Percentiles rank a stretch among this genome's conserved stretches.
Conservation (phyloP, 2,888 invertebrate genomes). For the Choristoneura rosaceana region DNA sequence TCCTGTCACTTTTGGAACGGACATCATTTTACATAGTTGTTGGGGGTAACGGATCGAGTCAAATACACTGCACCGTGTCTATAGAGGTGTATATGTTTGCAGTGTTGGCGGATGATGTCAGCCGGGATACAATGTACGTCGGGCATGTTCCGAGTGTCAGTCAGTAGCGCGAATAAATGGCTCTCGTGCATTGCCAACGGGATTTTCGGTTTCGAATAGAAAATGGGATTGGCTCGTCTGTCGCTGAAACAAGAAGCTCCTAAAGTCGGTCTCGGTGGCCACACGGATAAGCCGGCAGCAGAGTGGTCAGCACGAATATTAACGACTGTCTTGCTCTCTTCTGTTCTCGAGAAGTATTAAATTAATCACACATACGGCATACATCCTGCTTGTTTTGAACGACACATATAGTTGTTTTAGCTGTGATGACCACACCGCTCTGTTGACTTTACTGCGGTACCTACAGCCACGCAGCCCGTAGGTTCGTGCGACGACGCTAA, state of each 20-base stretch:
- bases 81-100: constrained; percentile 48
- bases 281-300: constrained; percentile 18
- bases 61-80: constrained; percentile 64
- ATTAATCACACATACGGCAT: background rate
- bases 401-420: background rate
- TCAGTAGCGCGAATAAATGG: constrained; percentile 60
- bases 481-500: constrained; percentile 53
- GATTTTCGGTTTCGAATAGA: constrained; percentile 66
- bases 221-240: constrained; percentile 74
- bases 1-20: background rate
- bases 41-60: constrained; percentile 44
- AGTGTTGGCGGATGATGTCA: constrained; percentile 62
- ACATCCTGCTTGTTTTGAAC: background rate
- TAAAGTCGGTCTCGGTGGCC: constrained; percentile 59
- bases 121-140: constrained; percentile 63
- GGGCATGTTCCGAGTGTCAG: constrained; percentile 58
- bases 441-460: constrained; percentile 24
- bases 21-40: constrained; percentile 8
- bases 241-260: constrained; percentile 61
- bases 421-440: background rate
- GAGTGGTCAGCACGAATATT: constrained; percentile 42
- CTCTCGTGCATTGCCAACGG: constrained; percentile 55
- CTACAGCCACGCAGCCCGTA: constrained; percentile 46
- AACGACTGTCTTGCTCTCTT: background rate
- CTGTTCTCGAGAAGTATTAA: background rate